Evolutionary conservation across 2,113 vertebrate genomes (phyloP).

Genomic region (Pollachius pollachius): DNA sequence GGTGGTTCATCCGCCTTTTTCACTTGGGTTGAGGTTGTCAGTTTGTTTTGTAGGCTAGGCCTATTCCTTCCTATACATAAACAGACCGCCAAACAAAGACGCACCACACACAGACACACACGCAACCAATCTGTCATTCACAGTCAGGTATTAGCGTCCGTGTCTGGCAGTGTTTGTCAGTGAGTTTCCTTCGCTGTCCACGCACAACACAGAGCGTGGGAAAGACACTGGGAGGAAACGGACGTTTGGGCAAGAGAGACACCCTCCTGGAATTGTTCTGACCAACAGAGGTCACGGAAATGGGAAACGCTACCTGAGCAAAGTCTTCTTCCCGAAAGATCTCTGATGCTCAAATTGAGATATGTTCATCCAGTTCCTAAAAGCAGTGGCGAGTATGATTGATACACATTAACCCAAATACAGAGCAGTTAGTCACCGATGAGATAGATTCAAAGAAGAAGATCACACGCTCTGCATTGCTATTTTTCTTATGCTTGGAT

Average conservation of each 20-base stretch:
- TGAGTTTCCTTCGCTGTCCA: constrained; percentile 76
- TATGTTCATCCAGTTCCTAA: constrained; percentile 38
- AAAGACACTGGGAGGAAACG: constrained; percentile 78
- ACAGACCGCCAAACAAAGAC: constrained; percentile 74
- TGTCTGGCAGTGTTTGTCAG: constrained; percentile 67
- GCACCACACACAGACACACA: constrained; percentile 46
- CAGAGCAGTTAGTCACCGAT: constrained; percentile 55
- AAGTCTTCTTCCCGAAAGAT: constrained; percentile 63
- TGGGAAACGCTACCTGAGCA: constrained; percentile 75
- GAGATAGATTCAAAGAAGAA: too few species aligned
- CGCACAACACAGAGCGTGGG: constrained; percentile 67
- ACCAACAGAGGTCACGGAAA: constrained; percentile 73
- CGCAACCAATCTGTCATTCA: constrained; percentile 7
- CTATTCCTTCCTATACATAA: constrained; percentile 52
- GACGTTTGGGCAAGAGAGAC: constrained; percentile 68
- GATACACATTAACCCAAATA: constrained; percentile 29
- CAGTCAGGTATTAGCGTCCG: constrained; percentile 62
- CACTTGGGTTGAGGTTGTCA: too few species aligned
- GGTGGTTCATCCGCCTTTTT: too few species aligned
- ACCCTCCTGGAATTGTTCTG: constrained; percentile 78
- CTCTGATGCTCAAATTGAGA: constrained; percentile 40
- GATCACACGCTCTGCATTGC: too few species aligned
- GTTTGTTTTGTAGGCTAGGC: too few species aligned
- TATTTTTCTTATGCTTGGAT: too few species aligned
- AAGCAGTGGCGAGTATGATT: constrained; percentile 50